Conservation (phyloP, 2,113 vertebrate genomes). For the Bubo scandiacus region DNA sequence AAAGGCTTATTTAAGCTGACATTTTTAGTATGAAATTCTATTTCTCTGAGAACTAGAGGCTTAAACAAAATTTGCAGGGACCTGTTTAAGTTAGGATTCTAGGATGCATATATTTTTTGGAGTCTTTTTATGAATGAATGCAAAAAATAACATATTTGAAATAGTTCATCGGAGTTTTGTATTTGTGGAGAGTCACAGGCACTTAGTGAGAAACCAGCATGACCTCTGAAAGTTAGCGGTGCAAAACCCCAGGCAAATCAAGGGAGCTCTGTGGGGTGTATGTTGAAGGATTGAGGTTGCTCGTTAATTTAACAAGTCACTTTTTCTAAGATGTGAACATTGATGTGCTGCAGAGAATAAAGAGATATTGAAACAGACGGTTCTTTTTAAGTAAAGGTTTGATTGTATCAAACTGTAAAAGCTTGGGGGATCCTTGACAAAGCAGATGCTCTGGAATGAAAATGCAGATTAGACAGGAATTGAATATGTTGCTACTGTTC, state of each 20-base stretch:
- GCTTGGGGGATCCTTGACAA: neutral
- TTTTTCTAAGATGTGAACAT: neutral
- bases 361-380: neutral
- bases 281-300: fast-evolving
- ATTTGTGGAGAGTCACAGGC: neutral
- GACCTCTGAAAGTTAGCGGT: neutral
- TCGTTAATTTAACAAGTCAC: neutral
- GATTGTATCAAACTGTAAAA: neutral
- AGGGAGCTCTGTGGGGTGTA: neutral
- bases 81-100: neutral
- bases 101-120: fast-evolving
- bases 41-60: neutral
- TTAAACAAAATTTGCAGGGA: neutral
- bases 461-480: neutral
- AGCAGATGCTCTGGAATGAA: neutral
- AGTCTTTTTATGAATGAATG: neutral
- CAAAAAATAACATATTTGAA: neutral
- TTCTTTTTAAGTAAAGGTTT: neutral
- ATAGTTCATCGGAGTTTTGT: neutral
- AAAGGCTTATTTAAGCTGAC: neutral
- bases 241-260: neutral
- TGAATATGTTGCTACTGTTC: neutral
- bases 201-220: neutral
- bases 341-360: neutral
- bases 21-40: neutral